Evolutionary conservation across 1,140 invertebrate species (phyloP), one percentile per base, ranked within the genome.

Genomic region (Asbolus verrucosus): DNA sequence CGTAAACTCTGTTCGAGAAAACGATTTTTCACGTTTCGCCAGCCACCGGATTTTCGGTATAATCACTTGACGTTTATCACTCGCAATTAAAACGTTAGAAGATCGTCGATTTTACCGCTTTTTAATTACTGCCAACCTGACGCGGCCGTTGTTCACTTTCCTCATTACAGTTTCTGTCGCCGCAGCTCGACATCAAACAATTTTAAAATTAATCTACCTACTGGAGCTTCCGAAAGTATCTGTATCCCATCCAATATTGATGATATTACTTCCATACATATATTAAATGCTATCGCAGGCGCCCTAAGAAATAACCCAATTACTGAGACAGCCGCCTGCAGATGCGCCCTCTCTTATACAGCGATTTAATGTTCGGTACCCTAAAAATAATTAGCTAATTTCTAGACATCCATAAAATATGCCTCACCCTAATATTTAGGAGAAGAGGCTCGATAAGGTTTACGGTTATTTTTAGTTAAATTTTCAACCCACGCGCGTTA

Each of bases 321-420:
- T 54, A 54, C 46, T 54, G 46, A 54, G 46, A 54, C 46, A 54
- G 19, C 21, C 6, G 24, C 18, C 46, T 54, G 46, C 46, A 54
- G 46, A 54, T 54, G 46, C 46, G 46, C 46, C 46, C 46, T 43
- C n/a, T 27, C 19, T n/a, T 27, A 54, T n/a, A 27, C 46, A 21
- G 19, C 46, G 27, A 54, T 54, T 54, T 46, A 46, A 46, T 19
- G 41, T 14, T 24, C 46, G n/a, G 18, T 24, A 54, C 21, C 46
- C 46, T 11, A 43, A 54, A 54, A 54, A 54, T 54, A 54, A 54
- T 54, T 54, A 54, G 46, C 46, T 54, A 24, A 54, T 54, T 54
- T 54, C 46, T 0, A 54, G 21, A 54, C 46, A 54, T 21, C 19
- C 19, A 27, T 54, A 54, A 54, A 54, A 6, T 54, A 54, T 13